These are phyloP conservation scores for Sarcoramphus papa DNA, from an alignment of 2,797 vertebrate genomes.

Conservation along the genomic window DNA sequence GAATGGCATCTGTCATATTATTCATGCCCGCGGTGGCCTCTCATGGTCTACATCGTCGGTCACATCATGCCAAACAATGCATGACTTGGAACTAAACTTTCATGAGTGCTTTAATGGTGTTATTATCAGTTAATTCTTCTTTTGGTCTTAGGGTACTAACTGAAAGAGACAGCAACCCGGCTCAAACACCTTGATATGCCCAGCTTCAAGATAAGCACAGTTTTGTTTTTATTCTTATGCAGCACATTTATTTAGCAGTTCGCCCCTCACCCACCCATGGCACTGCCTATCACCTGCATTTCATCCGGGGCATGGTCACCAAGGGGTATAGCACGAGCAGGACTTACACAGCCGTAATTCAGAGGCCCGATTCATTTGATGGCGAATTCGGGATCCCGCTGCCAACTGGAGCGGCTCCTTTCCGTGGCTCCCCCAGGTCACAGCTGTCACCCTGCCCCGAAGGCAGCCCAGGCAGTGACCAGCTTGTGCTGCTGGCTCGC, in stretches of 20 bases:
- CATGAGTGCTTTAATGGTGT: neutral
- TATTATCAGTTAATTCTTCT: neutral
- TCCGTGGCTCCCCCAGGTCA: neutral
- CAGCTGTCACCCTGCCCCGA: neutral
- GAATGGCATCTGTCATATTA: slow-evolving; percentile 10
- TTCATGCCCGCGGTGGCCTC: neutral
- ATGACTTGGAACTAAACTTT: neutral
- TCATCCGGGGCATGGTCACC: neutral
- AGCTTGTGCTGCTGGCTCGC: neutral
- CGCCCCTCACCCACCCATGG: neutral
- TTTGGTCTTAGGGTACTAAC: neutral
- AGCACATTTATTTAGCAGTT: neutral
- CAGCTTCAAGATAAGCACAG: neutral
- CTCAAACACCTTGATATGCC: neutral
- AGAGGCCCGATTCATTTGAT: neutral
- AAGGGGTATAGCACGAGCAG: neutral
- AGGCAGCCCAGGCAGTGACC: neutral
- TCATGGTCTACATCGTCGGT: neutral
- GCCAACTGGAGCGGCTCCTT: neutral
- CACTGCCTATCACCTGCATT: neutral
- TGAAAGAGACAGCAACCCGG: neutral
- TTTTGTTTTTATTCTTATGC: neutral
- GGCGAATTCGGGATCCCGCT: accelerated
- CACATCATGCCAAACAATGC: neutral
- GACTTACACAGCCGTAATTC: neutral